Percentiles rank a stretch among this genome's conserved stretches.
Evolutionary conservation across 2,797 vertebrate species (phyloP).

Genomic region (Ceryle rudis): DNA sequence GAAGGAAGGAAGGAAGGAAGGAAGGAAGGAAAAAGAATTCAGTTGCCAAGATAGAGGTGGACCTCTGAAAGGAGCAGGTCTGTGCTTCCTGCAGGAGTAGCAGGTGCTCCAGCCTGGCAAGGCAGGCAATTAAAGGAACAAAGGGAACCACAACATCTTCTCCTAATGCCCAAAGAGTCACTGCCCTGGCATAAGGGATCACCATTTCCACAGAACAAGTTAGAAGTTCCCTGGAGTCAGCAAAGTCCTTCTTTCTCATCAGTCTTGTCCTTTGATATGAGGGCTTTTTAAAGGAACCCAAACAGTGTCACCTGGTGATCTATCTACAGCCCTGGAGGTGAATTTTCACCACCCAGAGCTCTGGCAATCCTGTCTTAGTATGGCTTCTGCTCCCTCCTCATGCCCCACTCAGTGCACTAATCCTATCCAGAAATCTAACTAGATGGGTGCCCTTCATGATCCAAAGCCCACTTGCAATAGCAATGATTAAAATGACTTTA

Average conservation of each 20-base stretch:
- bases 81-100: not conserved
- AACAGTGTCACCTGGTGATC: not conserved
- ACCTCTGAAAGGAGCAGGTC: not conserved
- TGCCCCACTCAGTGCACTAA: not conserved
- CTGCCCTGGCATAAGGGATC: not conserved
- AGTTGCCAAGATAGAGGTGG: not conserved
- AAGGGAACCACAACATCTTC: not conserved
- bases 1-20: too few species aligned
- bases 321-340: not conserved
- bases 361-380: not conserved
- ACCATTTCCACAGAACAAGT: not conserved
- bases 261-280: not conserved
- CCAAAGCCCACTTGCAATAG: slow-evolving; percentile 47
- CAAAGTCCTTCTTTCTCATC: not conserved
- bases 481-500: slow-evolving; percentile 55
- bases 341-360: not conserved
- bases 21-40: not conserved
- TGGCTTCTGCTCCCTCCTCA: not conserved
- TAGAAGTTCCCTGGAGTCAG: not conserved
- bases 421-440: not conserved
- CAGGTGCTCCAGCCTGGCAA: not conserved
- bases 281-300: not conserved
- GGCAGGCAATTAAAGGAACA: not conserved
- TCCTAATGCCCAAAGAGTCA: not conserved
- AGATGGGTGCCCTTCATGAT: slow-evolving; percentile 7